A percentile compares a stretch with the other conserved stretches of the same genome.
phyloP scores from a whole-genome alignment of 2,797 vertebrate genomes.

The Sebastes oblongus region DNA sequence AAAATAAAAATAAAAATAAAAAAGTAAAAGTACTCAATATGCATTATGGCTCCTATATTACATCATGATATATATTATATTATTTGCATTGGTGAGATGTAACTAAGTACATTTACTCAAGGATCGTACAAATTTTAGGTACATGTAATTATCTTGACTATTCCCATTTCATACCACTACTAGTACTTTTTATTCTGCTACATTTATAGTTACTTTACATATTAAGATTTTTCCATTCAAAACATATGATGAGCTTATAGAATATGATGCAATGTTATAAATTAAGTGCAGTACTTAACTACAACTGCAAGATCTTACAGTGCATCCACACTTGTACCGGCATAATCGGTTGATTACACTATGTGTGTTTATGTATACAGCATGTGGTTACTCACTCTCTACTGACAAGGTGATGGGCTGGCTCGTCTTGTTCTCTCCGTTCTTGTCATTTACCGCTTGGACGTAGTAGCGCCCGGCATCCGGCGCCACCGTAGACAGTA shows the following conservation, averaged over 20 bases:
- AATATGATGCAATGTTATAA: neutral
- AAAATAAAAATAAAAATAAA: too few relatives aligned
- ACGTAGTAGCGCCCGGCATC: conserved; percentile 94
- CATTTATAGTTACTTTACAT: neutral
- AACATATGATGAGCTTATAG: neutral
- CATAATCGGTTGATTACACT: rapidly evolving
- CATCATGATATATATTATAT: neutral
- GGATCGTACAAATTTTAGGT: rapidly evolving
- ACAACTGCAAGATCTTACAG: rapidly evolving
- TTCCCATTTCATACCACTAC: neutral
- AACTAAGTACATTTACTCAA: neutral
- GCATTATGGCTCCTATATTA: neutral
- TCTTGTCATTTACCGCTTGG: conserved; percentile 98
- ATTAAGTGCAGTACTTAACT: neutral
- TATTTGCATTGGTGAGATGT: neutral
- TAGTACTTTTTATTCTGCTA: neutral
- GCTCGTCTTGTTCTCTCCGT: conserved; percentile 98
- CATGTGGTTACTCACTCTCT: conserved; percentile 86
- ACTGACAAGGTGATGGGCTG: conserved; percentile 91
- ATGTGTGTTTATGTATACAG: neutral
- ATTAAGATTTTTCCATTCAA: neutral
- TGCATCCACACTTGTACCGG: neutral
- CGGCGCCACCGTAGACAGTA: conserved; percentile 93
- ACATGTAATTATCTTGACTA: neutral
- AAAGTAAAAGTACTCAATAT: neutral